Evolutionary conservation across 2,797 vertebrate species (phyloP).

Genomic region (Cuniculus paca): DNA sequence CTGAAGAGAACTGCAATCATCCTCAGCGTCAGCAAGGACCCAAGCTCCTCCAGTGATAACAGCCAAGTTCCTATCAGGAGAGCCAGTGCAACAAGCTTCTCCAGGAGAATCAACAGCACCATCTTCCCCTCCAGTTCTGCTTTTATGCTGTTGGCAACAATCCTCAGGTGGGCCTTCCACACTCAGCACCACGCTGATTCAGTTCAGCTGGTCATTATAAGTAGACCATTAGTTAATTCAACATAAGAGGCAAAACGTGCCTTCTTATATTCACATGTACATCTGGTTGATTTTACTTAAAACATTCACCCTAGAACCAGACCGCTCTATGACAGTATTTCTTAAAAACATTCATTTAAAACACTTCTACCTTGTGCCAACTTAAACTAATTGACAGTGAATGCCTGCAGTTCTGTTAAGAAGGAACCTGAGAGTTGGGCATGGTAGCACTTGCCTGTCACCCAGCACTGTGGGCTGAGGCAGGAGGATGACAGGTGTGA

Average conservation of each 20-base stretch:
- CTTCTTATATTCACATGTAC: background rate
- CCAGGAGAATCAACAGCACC: too few species aligned
- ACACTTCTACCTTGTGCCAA: background rate
- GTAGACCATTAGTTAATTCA: background rate
- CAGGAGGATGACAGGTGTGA: background rate
- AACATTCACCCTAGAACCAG: background rate
- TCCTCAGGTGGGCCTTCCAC: too few species aligned
- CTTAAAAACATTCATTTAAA: constrained; percentile 34
- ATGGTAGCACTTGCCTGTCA: background rate
- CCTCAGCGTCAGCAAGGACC: background rate
- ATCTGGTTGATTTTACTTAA: background rate
- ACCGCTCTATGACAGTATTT: background rate
- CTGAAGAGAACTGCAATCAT: background rate
- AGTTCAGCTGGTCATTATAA: background rate
- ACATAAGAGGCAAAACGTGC: background rate
- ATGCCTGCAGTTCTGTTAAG: background rate
- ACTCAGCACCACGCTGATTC: background rate
- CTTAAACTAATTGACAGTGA: background rate
- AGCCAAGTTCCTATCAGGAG: too few species aligned
- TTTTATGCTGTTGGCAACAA: too few species aligned
- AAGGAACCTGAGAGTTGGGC: background rate
- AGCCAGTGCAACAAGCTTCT: too few species aligned
- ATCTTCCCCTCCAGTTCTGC: too few species aligned
- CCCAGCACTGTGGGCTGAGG: background rate
- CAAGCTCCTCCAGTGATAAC: background rate